phyloP scores from a whole-genome alignment of 2,888 invertebrate species.

The Napeogenes inachia region DNA sequence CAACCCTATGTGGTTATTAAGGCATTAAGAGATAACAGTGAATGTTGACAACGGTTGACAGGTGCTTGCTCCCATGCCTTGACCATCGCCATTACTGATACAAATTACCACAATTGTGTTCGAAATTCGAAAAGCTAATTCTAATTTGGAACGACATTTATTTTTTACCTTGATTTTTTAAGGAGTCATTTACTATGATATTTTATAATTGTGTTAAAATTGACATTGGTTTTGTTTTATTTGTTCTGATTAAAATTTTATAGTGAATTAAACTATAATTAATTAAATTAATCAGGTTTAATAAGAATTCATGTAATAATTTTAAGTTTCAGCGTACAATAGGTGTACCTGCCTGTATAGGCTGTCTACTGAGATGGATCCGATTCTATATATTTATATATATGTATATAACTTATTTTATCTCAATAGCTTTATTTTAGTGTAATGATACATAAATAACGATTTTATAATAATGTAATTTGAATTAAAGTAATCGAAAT shows the following conservation, averaged over 20 bases:
- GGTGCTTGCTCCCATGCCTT: slow-evolving; percentile 61
- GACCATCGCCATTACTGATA: slow-evolving; percentile 50
- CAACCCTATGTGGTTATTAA: slow-evolving; percentile 49
- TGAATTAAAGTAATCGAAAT: slow-evolving; percentile 24
- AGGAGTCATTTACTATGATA: neutral
- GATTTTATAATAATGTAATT: neutral
- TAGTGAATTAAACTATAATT: no score
- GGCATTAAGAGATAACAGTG: slow-evolving; percentile 39
- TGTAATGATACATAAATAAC: neutral
- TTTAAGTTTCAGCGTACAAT: no score
- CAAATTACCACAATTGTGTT: slow-evolving; percentile 61
- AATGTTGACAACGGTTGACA: slow-evolving; percentile 58
- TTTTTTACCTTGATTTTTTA: slow-evolving; percentile 18
- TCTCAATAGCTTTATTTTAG: neutral
- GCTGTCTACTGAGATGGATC: no score
- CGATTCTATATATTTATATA: no score
- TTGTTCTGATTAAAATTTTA: no score
- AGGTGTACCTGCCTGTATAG: no score
- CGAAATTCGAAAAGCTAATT: slow-evolving; percentile 47
- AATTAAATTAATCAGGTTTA: no score
- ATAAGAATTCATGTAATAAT: no score
- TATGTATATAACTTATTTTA: no score
- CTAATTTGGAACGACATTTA: slow-evolving; percentile 35
- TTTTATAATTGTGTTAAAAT: no score
- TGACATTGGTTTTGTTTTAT: no score